These are phyloP conservation scores for Aramus guarauna DNA, from an alignment of 2,113 vertebrate genomes.

Conservation along the genomic window DNA sequence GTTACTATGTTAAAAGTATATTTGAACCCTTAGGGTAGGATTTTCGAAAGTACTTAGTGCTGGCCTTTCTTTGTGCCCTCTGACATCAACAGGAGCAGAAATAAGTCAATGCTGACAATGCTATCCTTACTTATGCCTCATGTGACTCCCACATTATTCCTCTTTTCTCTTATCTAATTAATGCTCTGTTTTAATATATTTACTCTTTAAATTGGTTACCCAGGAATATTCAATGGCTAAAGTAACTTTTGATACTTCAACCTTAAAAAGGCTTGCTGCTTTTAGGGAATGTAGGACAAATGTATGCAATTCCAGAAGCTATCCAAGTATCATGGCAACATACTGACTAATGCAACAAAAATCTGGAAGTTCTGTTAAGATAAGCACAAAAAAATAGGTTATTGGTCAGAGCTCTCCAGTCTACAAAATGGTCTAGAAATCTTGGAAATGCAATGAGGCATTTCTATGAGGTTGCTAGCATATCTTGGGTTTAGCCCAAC, in stretches of 20 bases:
- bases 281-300: not conserved
- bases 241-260: not conserved
- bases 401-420: not conserved
- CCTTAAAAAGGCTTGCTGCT: not conserved
- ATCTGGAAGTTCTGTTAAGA: not conserved
- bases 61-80: not conserved
- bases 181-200: not conserved
- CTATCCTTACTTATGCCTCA: not conserved
- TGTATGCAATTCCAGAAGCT: not conserved
- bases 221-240: not conserved
- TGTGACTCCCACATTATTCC: not conserved
- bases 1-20: not conserved
- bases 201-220: not conserved
- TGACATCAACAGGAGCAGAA: not conserved
- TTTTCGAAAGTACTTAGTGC: not conserved
- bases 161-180: not conserved
- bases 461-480: rapidly evolving
- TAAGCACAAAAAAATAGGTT: not conserved
- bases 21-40: not conserved
- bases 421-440: not conserved
- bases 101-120: not conserved
- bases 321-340: rapidly evolving
- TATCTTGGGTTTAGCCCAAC: not conserved
- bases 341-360: not conserved
- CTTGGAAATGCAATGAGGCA: not conserved